Base-by-base conservation (phyloP, 2,797 vertebrate species). In the Triplophysa bombifrons region DNA sequence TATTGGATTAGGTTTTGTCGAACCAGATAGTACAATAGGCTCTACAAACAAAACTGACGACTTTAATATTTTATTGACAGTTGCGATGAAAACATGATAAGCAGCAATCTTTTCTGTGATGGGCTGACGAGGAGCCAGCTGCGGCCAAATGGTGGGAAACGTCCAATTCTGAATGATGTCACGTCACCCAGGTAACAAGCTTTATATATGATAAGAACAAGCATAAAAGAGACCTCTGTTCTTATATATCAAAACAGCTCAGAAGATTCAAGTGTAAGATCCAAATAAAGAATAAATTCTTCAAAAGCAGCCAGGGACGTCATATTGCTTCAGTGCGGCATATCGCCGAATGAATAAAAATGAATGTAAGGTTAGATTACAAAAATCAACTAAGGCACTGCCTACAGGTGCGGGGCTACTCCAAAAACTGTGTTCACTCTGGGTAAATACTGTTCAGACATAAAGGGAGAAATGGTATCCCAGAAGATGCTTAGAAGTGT, bases 21-120 rank as follows among this genome's bases (percentile, higher is more conserved):
- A 41, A 8, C 8, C 8, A 41, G 38, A 41, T 41, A 11, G 38
- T 41, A 1, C 8, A 41, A 41, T 41, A 41, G 2, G n/a, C 44
- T 17, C 17, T 19, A 69, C 48, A 8, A 61, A 71, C 10, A 72
- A 55, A 14, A 78, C 46, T 53, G 12, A 19, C n/a, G 69, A 17
- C 44, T 56, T 78, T 61, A 53, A 80, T 84, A 41, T 89, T 93
- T 92, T 91, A 93, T 92, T 94, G 82, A 89, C 88, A 85, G 85
- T 84, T 91, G 83, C 90, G 89, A 88, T 88, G 84, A 90, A 90
- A 86, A 90, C 84, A 76, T 80, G 86, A 88, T 51, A 92, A 91
- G 91, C 90, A 93, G 88, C 88, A 86, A 87, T 80, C 68, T 85
- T 83, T 86, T 88, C 85, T 78, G 80, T 87, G 84, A 82, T 84